These are phyloP conservation scores for Lateolabrax maculatus DNA, from an alignment of 2,797 vertebrate species.

Conservation along the genomic window DNA sequence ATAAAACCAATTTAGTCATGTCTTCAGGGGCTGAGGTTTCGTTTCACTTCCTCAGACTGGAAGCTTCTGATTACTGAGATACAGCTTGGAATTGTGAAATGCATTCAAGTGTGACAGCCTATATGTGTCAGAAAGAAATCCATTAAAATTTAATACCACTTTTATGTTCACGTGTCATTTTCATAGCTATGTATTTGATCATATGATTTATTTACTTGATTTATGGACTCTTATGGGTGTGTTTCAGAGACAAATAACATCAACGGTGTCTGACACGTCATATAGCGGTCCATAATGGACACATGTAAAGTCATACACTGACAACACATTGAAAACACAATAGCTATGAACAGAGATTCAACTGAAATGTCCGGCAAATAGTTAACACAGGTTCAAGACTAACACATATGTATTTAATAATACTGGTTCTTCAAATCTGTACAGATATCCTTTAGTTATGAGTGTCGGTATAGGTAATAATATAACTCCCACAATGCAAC, in stretches of 20 bases:
- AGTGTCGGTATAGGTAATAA: too few relatives aligned
- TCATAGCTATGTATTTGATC: not conserved
- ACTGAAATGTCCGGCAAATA: not conserved
- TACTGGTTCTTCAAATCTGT: not conserved
- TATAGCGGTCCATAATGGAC: not conserved
- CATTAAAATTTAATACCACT: slow-evolving; percentile 8
- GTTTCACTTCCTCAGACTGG: slow-evolving; percentile 32
- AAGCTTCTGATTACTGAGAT: slow-evolving; percentile 40
- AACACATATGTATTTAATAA: not conserved
- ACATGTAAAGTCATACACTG: not conserved
- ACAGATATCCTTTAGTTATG: too few relatives aligned
- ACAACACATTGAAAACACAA: not conserved
- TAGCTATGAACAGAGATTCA: not conserved
- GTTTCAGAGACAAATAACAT: not conserved
- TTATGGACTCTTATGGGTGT: not conserved
- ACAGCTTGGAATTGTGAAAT: slow-evolving; percentile 28
- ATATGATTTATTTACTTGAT: not conserved
- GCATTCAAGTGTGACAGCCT: slow-evolving; percentile 32
- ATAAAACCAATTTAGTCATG: slow-evolving; percentile 47
- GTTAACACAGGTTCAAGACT: not conserved
- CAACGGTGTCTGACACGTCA: not conserved
- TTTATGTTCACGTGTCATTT: not conserved
- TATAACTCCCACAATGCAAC: too few relatives aligned
- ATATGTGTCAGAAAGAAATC: slow-evolving; percentile 24
- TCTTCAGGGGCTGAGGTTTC: slow-evolving; percentile 31